phyloP scores from a whole-genome alignment of 2,113 vertebrate species.

The Struthidea cinerea region DNA sequence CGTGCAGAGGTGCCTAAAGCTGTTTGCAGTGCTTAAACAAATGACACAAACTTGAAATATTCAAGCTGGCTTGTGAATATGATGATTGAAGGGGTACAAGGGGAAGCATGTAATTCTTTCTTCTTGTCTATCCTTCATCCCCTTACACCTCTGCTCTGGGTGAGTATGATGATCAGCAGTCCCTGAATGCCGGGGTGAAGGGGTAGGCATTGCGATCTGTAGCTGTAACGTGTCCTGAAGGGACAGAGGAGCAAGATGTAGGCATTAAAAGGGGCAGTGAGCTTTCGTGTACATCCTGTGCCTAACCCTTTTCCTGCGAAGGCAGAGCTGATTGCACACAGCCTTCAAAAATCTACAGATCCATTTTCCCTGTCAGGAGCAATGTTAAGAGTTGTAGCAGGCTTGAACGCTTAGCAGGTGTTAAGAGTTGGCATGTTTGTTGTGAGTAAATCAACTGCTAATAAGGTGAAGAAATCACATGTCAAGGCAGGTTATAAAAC shows the following conservation, averaged over 20 bases:
- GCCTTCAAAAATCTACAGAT: neutral
- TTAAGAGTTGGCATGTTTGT: neutral
- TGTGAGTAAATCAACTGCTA: constrained; percentile 17
- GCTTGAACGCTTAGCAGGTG: neutral
- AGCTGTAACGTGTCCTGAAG: neutral
- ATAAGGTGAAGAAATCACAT: constrained; percentile 61
- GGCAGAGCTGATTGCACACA: neutral
- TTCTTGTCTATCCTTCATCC: neutral
- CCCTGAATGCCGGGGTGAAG: neutral
- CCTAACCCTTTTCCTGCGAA: neutral
- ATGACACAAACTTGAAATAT: neutral
- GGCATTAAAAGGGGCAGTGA: neutral
- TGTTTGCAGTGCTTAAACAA: neutral
- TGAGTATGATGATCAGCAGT: neutral
- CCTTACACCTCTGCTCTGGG: neutral
- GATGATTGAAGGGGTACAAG: neutral
- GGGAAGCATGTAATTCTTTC: neutral
- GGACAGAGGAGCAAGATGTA: neutral
- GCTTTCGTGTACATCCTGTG: neutral
- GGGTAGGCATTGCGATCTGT: neutral
- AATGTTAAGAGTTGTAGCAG: neutral
- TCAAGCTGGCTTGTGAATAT: neutral
- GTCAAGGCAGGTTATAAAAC: constrained; percentile 56
- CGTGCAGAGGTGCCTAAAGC: neutral
- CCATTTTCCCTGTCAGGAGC: neutral